Base-by-base conservation (phyloP, 2,888 invertebrate genomes). In the Drosophila prolongata region DNA sequence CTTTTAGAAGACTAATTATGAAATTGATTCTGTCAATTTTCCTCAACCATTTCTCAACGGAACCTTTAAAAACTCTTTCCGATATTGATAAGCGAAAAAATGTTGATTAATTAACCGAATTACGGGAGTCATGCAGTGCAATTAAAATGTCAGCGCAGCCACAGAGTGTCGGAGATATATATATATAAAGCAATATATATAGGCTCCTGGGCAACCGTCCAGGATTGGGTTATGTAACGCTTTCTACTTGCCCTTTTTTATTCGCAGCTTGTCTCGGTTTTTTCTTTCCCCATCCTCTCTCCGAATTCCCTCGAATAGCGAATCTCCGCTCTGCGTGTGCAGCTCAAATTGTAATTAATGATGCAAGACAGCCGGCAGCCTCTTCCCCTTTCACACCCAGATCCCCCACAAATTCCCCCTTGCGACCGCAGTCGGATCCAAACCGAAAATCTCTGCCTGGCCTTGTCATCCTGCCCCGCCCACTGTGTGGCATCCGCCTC, bases 321-420 rank as follows among this genome's bases (percentile, higher is more conserved):
- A 66, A 55, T 65, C 66, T 54, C 47, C 44, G 34, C 66, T 52
- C 57, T 42, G 72, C 77, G 68, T 75, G 60, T 64, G 80, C 75
- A 73, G 76, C 81, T 84, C 79, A 85, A 85, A 85, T 87, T 85
- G 84, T 85, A 85, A 85, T 85, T 85, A 85, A 85, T 85, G 87
- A 85, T 85, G 87, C 87, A 85, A 78, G 82, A 77, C 82, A 83
- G 81, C 72, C 74, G 78, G 70, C 75, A 40, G 49, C 16, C 3
- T 30, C 55, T 40, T 35, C 56, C 57, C 47, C 49, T 44, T 59
- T 57, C 42, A 57, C 47, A 52, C 68, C 37, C 34, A 30, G 34
- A 27, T 11, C 46, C 38, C 56, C 47, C 49, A 42, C 60, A 59
- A 47, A 42, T 34, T 38, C 59, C 46, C 43, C 19, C 37, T 13